Evolutionary conservation across 1,140 invertebrate species (phyloP), one percentile per base, ranked within the genome.

Genomic region (Meloidogyne floridensis): DNA sequence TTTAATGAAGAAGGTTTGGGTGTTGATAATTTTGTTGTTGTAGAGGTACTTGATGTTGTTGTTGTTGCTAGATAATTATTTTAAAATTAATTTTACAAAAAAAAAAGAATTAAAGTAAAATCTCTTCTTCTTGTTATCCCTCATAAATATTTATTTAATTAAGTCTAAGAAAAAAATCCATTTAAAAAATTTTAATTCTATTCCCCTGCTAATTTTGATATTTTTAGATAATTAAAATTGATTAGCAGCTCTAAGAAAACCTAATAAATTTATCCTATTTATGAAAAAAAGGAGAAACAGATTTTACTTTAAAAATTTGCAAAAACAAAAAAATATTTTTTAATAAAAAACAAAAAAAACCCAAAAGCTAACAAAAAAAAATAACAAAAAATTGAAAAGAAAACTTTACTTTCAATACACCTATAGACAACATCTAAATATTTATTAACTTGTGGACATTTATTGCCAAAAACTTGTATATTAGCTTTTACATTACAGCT

Each of bases 351-450:
- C 7, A 47, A 47, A 54, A 65, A 65, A 65, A 65, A 65, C 15
- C 15, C n/a, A 65, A 59, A 59, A 15, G 4, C 15, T n/a, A n/a
- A n/a, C 2, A 2, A 11, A 65, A 65, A n/a, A 65, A 65, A 6
- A n/a, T n/a, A 65, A n/a, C 7, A 65, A 65, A n/a, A 65, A 47
- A 47, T 6, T 8, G 0, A 47, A 47, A 47, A 6, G 0, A n/a
- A 15, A 15, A 13, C 11, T 59, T 59, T 59, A 59, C 15, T n/a
- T 65, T 65, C n/a, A 65, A 71, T 56, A 75, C 80, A 81, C 9
- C 20, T 9, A 53, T 81, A 81, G 2, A 11, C 20, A 20, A 73
- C 75, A 51, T 81, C 80, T 56, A 81, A 54, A 77, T 81, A 81
- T n/a, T 80, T 80, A 18, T 20, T 43, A 53, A 73, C 69, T 18